Conservation (phyloP, 2,797 vertebrate genomes). For the Micropoecilia bifurca region DNA sequence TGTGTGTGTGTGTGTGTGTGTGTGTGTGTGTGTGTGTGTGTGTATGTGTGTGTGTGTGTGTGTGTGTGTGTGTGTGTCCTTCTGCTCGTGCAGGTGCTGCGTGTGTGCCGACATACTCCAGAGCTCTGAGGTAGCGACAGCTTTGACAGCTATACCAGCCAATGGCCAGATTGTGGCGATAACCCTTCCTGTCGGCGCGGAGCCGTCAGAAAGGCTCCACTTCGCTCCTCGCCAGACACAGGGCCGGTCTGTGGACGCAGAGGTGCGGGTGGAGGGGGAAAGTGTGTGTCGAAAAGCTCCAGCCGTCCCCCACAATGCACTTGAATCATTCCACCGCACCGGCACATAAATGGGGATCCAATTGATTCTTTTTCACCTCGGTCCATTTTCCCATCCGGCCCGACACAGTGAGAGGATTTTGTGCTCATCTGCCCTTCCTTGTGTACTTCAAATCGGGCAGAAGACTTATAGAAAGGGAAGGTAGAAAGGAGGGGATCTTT, state of each 20-base stretch:
- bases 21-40: slow-evolving; percentile 11
- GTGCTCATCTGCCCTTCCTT: slow-evolving; percentile 98
- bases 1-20: slow-evolving; percentile 35
- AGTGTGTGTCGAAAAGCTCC: slow-evolving; percentile 78
- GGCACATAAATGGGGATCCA: slow-evolving; percentile 99
- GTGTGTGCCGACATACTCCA: slow-evolving; percentile 54
- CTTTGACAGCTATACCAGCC: slow-evolving; percentile 84
- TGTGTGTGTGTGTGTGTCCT: slow-evolving; percentile 7
- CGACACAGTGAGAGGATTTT: slow-evolving; percentile 89
- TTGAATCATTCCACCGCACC: slow-evolving; percentile 84
- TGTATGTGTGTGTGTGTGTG: slow-evolving; percentile 6
- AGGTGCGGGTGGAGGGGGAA: slow-evolving; percentile 1
- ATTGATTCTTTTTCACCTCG: slow-evolving; percentile 92
- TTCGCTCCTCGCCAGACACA: slow-evolving; percentile 87
- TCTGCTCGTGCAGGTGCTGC: slow-evolving; percentile 22
- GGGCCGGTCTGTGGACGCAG: slow-evolving; percentile 84
- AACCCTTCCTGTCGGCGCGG: slow-evolving; percentile 90
- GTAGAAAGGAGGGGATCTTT: slow-evolving; percentile 89
- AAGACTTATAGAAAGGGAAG: slow-evolving; percentile 98
- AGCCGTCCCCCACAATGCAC: slow-evolving; percentile 90
- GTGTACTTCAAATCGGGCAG: slow-evolving; percentile 97
- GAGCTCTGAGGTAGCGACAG: slow-evolving; percentile 76
- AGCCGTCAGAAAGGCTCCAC: slow-evolving; percentile 89
- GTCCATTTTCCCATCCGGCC: slow-evolving; percentile 77
- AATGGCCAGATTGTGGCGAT: slow-evolving; percentile 82